Conservation (phyloP, 2,888 invertebrate genomes). For the Thelaira solivaga region DNA sequence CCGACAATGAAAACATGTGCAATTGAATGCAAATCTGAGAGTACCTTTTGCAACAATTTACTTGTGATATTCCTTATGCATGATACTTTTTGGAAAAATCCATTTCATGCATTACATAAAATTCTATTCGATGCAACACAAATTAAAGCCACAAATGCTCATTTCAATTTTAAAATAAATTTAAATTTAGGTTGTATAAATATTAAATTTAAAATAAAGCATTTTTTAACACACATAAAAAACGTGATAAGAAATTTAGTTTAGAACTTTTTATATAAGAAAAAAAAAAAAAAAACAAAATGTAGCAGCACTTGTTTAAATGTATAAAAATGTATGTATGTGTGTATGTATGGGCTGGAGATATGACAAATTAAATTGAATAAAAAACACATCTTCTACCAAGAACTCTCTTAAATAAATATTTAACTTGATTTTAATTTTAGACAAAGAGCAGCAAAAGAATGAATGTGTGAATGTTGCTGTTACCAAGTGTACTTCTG, state of each 20-base stretch:
- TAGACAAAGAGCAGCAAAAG: neutral
- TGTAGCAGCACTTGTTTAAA: no score
- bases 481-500: constrained; percentile 36
- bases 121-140: neutral
- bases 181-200: constrained; percentile 54
- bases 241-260: constrained; percentile 12
- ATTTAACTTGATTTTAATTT: constrained; percentile 1
- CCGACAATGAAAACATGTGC: constrained; percentile 39
- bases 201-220: constrained; percentile 14
- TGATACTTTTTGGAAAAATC: constrained; percentile 8
- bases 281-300: no score
- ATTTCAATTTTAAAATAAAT: constrained; percentile 36
- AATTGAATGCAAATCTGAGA: neutral
- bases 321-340: no score
- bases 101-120: constrained; percentile 9
- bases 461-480: neutral
- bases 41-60: constrained; percentile 20
- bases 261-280: neutral
- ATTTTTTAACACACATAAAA: constrained; percentile 4
- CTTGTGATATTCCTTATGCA: neutral
- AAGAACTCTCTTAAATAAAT: neutral
- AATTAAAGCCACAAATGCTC: constrained; percentile 4
- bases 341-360: no score
- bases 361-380: no score
- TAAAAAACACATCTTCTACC: no score